Percentiles rank a stretch among this genome's conserved stretches.
Conservation (phyloP, 2,113 vertebrate species). For the Hypocryptadius cinnamomeus region DNA sequence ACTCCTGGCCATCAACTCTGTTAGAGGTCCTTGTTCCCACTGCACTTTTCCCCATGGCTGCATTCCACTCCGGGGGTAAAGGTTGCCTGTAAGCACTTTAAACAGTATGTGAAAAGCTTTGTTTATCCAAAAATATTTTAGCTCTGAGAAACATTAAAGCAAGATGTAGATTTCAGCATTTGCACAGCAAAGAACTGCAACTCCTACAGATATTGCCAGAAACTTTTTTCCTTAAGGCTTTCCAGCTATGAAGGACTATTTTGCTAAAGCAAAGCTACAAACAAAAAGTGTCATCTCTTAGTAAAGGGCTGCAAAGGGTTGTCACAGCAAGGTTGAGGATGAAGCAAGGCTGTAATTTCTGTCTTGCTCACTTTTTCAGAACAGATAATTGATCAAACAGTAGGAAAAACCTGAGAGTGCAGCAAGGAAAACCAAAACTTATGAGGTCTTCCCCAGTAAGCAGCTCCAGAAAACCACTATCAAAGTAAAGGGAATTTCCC, state of each 20-base stretch:
- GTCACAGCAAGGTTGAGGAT: background rate
- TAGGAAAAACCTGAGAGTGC: background rate
- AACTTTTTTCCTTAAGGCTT: background rate
- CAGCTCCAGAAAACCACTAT: background rate
- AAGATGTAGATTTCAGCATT: background rate
- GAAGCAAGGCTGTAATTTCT: background rate
- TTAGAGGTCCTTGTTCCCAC: background rate
- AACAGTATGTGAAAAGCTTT: background rate
- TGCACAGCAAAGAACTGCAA: background rate
- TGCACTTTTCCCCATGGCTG: background rate
- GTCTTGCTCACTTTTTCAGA: background rate
- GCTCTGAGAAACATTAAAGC: background rate
- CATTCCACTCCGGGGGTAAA: background rate
- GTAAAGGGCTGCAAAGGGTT: background rate
- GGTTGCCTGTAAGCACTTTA: background rate
- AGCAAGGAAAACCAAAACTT: background rate
- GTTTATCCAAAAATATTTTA: slow-evolving; percentile 1
- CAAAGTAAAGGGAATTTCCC: background rate
- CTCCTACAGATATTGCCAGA: background rate
- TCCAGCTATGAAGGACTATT: background rate
- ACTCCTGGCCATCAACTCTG: background rate
- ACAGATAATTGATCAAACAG: background rate
- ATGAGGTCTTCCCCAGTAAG: fast-evolving
- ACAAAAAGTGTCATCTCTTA: background rate
- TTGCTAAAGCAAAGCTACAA: background rate